Conservation (phyloP, 1,140 invertebrate species). For the Uloborus diversus region DNA sequence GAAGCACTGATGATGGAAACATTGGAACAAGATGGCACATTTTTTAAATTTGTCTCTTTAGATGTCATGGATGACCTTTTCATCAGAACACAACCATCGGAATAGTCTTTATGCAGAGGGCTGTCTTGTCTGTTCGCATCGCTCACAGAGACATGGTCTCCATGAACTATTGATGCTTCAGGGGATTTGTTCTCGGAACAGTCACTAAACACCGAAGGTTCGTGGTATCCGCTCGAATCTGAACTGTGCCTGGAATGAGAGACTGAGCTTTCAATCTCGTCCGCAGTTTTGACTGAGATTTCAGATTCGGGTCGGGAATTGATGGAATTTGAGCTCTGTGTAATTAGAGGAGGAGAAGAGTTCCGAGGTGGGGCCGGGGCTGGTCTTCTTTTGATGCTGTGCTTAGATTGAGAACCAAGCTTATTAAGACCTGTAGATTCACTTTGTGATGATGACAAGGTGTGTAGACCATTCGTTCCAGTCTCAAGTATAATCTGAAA, state of each 20-base stretch:
- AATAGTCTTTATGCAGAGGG: slow-evolving; percentile 26
- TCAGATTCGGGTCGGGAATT: slow-evolving; percentile 41
- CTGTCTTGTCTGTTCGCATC: slow-evolving; percentile 55
- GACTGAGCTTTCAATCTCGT: slow-evolving; percentile 61
- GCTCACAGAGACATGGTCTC: slow-evolving; percentile 29
- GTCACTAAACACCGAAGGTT: slow-evolving; percentile 76
- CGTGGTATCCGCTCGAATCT: slow-evolving; percentile 80
- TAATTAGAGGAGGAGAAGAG: slow-evolving; percentile 22
- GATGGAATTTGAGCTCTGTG: slow-evolving; percentile 41
- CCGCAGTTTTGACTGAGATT: slow-evolving; percentile 37
- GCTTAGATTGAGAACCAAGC: slow-evolving; percentile 56
- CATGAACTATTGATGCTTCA: slow-evolving; percentile 62
- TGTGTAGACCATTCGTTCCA: slow-evolving; percentile 66
- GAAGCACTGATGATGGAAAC: slow-evolving; percentile 55
- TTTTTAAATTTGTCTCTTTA: slow-evolving; percentile 55
- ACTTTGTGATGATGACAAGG: slow-evolving; percentile 67
- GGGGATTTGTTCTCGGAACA: slow-evolving; percentile 64
- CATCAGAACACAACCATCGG: slow-evolving; percentile 5
- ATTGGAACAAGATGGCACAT: slow-evolving; percentile 54
- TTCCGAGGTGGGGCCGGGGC: slow-evolving; percentile 60
- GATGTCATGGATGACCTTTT: slow-evolving; percentile 39
- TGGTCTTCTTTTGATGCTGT: slow-evolving; percentile 60
- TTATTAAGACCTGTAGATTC: slow-evolving; percentile 61
- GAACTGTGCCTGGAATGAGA: slow-evolving; percentile 79
- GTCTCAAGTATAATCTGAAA: slow-evolving; percentile 64